phyloP scores from a whole-genome alignment of 2,113 vertebrate species.

The Ia io region DNA sequence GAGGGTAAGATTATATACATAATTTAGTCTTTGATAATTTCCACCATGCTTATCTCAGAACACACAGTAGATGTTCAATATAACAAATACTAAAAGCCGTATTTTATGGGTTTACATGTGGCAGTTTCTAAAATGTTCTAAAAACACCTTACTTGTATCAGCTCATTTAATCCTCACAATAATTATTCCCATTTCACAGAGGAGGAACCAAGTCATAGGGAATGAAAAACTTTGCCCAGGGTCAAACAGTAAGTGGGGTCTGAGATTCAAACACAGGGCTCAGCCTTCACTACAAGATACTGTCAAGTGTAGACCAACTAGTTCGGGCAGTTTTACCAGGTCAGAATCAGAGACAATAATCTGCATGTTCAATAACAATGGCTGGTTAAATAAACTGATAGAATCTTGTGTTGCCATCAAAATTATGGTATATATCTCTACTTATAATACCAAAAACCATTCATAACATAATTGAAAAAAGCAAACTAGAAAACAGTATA shows the following conservation, averaged over 20 bases:
- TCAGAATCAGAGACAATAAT: background rate
- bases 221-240: background rate
- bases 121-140: background rate
- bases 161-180: background rate
- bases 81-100: background rate
- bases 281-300: background rate
- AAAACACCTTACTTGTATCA: background rate
- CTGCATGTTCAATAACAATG: background rate
- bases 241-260: background rate
- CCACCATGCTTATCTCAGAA: background rate
- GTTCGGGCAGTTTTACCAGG: background rate
- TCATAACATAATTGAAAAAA: background rate
- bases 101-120: background rate
- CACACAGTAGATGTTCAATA: background rate
- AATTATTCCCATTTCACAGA: background rate
- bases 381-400: background rate
- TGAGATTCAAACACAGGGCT: background rate
- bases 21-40: background rate
- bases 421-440: background rate
- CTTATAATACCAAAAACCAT: background rate
- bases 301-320: background rate
- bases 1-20: background rate
- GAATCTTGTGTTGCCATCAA: background rate
- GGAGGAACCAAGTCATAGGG: background rate
- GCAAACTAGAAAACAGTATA: background rate